These are phyloP conservation scores for Plodia interpunctella DNA, from an alignment of 1,140 invertebrate genomes.

Conservation along the genomic window DNA sequence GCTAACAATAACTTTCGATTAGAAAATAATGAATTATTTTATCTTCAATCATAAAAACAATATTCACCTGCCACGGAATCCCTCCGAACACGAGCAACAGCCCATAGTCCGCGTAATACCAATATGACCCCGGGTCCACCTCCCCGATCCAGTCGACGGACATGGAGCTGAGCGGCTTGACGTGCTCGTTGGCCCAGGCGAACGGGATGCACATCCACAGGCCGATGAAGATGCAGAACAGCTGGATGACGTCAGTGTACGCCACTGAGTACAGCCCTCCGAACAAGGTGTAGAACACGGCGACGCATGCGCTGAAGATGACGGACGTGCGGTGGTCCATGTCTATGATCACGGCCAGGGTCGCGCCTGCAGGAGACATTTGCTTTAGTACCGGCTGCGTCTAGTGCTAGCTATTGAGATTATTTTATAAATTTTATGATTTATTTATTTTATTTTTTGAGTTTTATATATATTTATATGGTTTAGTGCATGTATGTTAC, in stretches of 20 bases:
- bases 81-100: conserved; percentile 96
- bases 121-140: conserved; percentile 84
- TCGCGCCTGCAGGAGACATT: conserved; percentile 92
- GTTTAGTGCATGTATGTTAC: too few relatives aligned
- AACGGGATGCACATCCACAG: conserved; percentile 99
- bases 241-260: conserved; percentile 98
- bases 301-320: conserved; percentile 96
- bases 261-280: conserved; percentile 98
- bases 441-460: too few relatives aligned
- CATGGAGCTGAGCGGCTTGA: conserved; percentile 85
- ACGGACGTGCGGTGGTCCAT: conserved; percentile 95
- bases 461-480: too few relatives aligned
- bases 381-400: too few relatives aligned
- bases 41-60: too few relatives aligned
- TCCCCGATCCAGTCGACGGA: conserved; percentile 94
- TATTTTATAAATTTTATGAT: too few relatives aligned
- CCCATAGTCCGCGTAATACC: conserved; percentile 93
- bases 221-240: conserved; percentile 99
- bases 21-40: too few relatives aligned
- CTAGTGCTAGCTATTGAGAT: too few relatives aligned
- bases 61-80: conserved; percentile 95
- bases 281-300: conserved; percentile 97
- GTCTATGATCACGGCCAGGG: conserved; percentile 96
- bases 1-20: too few relatives aligned
- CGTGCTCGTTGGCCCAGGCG: conserved; percentile 91